phyloP scores from a whole-genome alignment of 2,888 invertebrate genomes.

The Caenorhabditis uteleia region DNA sequence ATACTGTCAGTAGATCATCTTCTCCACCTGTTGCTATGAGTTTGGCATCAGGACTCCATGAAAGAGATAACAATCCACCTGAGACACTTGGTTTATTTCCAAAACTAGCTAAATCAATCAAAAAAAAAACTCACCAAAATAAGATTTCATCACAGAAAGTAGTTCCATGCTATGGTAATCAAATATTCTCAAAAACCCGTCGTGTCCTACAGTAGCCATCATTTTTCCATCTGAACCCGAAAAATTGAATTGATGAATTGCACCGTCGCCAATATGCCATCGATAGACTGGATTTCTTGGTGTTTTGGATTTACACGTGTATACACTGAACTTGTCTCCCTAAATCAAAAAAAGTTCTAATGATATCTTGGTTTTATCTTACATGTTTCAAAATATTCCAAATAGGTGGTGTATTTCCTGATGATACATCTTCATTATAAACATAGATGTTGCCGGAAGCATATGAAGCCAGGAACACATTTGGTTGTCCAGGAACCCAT shows the following conservation, averaged over 20 bases:
- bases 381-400: conserved; percentile 19
- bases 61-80: conserved; percentile 87
- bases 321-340: conserved; percentile 90
- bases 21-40: conserved; percentile 93
- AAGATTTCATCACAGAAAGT: conserved; percentile 82
- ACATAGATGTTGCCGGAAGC: conserved; percentile 94
- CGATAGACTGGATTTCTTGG: conserved; percentile 92
- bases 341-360: no score
- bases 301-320: conserved; percentile 93
- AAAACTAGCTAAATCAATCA: no score
- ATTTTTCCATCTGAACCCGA: conserved; percentile 87
- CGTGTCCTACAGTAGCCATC: conserved; percentile 87
- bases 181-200: conserved; percentile 90
- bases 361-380: no score
- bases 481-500: conserved; percentile 92
- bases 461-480: conserved; percentile 91
- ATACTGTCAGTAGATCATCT: conserved; percentile 96
- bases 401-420: conserved; percentile 2
- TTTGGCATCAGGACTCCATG: conserved; percentile 95
- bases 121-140: conserved; percentile 81
- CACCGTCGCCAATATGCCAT: conserved; percentile 72
- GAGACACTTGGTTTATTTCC: background rate
- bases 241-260: conserved; percentile 94
- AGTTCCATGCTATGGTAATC: conserved; percentile 97
- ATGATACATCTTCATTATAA: conserved; percentile 80